Evolutionary conservation across 2,888 invertebrate species (phyloP), one percentile per base, ranked within the genome.

Genomic region (Drosophila anomelani): DNA sequence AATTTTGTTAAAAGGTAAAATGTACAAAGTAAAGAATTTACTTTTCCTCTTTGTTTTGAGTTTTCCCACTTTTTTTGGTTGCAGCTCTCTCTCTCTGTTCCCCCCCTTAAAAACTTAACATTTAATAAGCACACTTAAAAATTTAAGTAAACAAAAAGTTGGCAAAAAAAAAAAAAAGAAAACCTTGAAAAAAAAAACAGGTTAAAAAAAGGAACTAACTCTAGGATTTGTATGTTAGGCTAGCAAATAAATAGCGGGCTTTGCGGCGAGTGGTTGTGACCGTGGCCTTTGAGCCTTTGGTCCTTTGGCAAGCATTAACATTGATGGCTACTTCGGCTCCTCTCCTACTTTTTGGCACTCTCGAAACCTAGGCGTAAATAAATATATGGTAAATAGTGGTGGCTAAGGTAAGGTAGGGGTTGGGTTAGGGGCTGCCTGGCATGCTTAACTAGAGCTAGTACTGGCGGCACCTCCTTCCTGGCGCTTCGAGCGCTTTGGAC

Each of bases 231-330:
- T 34, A 39, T 47, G 39, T 64, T 64, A 36, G 60, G 32, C 23
- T 53, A 41, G 46, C 60, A 67, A 60, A 57, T 49, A 64, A 81
- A 84, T 79, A 68, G 59, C 43, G 58, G 68, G 68, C 41, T 53
- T 51, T 51, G 34, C 51, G 51, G 63, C 51, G 47, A 38, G 34
- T 64, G 54, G 49, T 55, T 79, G 74, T 62, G 63, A 63, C 63
- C 63, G 20, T 20, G 46, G 20, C 8, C 23, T 1, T 20, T 9
- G 4, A 7, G 9, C 36, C 29, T 46, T 46, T 15, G 41, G 41
- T 66, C 51, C 49, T 85, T 84, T 84, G 88, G 88, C 88, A 84
- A 84, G 88, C 77, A 75, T 77, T 83, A 26, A 20, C 34, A 62
- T 61, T 57, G 64, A 88, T 88, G 88, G 88, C 88, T 85, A 46